Base-by-base conservation (phyloP, 2,113 vertebrate species). In the Podiceps cristatus region DNA sequence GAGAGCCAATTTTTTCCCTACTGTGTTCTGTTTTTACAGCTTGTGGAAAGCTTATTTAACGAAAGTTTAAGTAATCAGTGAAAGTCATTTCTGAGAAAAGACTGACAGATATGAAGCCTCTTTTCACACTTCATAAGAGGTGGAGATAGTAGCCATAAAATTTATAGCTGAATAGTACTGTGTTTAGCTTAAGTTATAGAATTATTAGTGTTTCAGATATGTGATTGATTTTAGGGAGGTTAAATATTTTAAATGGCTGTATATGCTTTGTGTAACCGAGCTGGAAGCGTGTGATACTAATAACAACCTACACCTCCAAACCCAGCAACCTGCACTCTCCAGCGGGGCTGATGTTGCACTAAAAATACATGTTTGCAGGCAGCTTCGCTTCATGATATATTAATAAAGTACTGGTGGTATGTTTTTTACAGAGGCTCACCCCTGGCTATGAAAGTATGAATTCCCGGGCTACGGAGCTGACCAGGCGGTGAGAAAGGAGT, bases 11-110 rank as follows among this genome's bases (percentile, higher is more conserved):
- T 97, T 97, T 97, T 96, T 71, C 88, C 95, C 92, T 64, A 97
- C 94, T 96, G 88, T 88, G 95, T 67, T 97, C 95, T 97, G 96
- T 97, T 97, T 97, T 97, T 97, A 97, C 96, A 97, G 96, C 96
- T 97, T 97, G 96, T 72, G 95, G 74, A 97, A 97, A 97, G 96
- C 95, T 96, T 96, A 96, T 97, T 97, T 96, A 97, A 97, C 42
- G n/a, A 95, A 97, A 96, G 96, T 96, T 97, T 96, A 96, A 96
- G 96, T 95, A 97, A 97, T 96, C 96, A 97, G 89, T 2, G 49
- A 97, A 97, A 97, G 96, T 95, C 81, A 90, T 96, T 97, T 97
- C 89, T 96, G 93, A 96, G 90, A 77, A 81, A 89, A 97, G 96
- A 97, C 95, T 97, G 97, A 97, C 97, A 97, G 97, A 97, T 96